Evolutionary conservation across 2,888 invertebrate species (phyloP), one percentile per base, ranked within the genome.

Genomic region (Rhodophaea formosa): DNA sequence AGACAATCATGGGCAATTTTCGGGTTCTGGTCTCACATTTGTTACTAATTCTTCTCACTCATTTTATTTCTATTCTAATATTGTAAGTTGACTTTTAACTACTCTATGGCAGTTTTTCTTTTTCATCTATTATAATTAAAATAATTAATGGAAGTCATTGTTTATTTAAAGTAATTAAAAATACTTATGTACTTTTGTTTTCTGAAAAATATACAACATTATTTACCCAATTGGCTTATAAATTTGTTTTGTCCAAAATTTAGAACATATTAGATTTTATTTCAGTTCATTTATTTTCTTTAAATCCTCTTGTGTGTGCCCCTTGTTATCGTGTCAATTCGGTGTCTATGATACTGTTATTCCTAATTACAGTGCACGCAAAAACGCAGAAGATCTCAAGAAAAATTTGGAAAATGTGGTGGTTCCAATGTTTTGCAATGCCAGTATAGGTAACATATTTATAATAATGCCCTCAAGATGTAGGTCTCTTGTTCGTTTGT

Each of bases 371-470:
- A 99, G 99, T 93, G 97, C 97, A 80, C 94, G 99, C 81, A 99
- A 99, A 93, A 97, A 97, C 92, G 96, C 97, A 62, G 96, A 96
- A 87, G 97, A 97, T 82, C 93, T 99, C 84, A 97, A 98, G 92
- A 96, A 96, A 89, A 95, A 97, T 79, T 93, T 99, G 89, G 98
- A 98, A 92, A 95, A 95, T 81, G 97, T 98, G 76, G 98, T 99
- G 73, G 97, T 99, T 77, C 98, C 99, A 73, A 97, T 99, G 96
- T 99, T 98, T 93, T 98, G 98, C 92, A 97, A 97, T 86, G 96
- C 98, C 69, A 95, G 95, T 84, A 93, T 96, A 80, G 95, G 95
- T 86, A 93, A 92, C 92, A 86, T 86, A 88, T 90, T 91, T 90
- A 85, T 90, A 89, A 88, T 91, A 91, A 91, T 88, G 90, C 79